Evolutionary conservation across 1,140 invertebrate species (phyloP).

Genomic region (Drosophila orena): DNA sequence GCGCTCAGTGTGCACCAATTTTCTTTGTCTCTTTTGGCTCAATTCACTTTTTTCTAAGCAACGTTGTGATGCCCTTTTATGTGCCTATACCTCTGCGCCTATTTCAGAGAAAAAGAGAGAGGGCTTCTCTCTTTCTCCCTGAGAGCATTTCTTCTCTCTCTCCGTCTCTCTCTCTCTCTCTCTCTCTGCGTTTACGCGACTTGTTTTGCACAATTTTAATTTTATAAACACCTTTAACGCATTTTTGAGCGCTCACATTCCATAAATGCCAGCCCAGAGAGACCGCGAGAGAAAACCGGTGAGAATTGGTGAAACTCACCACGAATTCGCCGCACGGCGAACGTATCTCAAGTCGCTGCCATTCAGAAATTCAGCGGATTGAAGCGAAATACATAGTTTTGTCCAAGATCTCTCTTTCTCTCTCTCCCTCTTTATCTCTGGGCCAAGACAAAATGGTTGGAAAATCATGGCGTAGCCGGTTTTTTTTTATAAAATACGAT

Average conservation of each 20-base stretch:
- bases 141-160: background rate
- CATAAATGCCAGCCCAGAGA: slow-evolving; percentile 67
- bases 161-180: background rate
- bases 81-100: slow-evolving; percentile 4
- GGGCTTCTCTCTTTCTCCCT: background rate
- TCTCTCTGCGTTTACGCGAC: slow-evolving; percentile 53
- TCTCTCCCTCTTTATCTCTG: slow-evolving; percentile 1
- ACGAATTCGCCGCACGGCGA: slow-evolving; percentile 45
- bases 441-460: slow-evolving; percentile 79
- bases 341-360: slow-evolving; percentile 46
- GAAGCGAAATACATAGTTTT: slow-evolving; percentile 30
- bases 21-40: slow-evolving; percentile 73
- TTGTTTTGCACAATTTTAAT: slow-evolving; percentile 84
- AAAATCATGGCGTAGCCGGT: slow-evolving; percentile 79
- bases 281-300: slow-evolving; percentile 5
- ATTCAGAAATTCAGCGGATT: slow-evolving; percentile 72
- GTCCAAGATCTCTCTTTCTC: slow-evolving; percentile 24
- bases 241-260: slow-evolving; percentile 83
- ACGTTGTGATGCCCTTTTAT: slow-evolving; percentile 31
- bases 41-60: slow-evolving; percentile 82
- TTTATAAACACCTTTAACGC: slow-evolving; percentile 84
- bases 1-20: slow-evolving; percentile 71
- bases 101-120: background rate
- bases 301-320: slow-evolving; percentile 57
- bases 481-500: slow-evolving; percentile 61